Base-by-base conservation (phyloP, 2,797 vertebrate genomes). In the Hipposideros larvatus region DNA sequence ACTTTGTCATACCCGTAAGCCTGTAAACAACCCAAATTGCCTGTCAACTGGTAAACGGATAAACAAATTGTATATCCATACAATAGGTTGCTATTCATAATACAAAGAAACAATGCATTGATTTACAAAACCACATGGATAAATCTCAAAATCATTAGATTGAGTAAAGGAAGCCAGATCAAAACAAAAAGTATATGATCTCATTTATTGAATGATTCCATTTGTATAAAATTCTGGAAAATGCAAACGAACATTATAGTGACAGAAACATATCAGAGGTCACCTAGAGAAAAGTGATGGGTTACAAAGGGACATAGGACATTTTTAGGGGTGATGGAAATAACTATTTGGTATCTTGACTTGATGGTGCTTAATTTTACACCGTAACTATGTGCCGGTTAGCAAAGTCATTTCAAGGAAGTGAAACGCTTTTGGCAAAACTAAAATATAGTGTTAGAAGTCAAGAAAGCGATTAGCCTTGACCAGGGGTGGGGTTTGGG, bases 401-500 rank as follows among this genome's bases (percentile, higher is more conserved):
- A 94, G 31, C 41, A 51, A 87, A 92, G 55, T 61, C 46, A 18
- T 90, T 83, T 94, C 41, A 74, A 80, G 77, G 75, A n/a, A 66
- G 19, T 46, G 22, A 63, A 70, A 9, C 75, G 46, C 46, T 84
- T 92, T 87, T 10, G 77, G 41, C 26, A 90, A 92, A 84, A 80
- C 13, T 18, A 84, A 90, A 26, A 10, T 59, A 24, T 1, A 63
- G 22, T 79, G 37, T 46, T 63, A 73, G 57, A 94, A 90, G 65
- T 70, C 43, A 53, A 41, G 63, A 53, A 0, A 77, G 51, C 31
- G 3, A 21, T 74, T 79, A 51, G 85, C 26, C 4, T 51, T 68
- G 70, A 43, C 21, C 34, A 22, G 13, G n/a, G 4, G 18, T 70
- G 13, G 7, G 37, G 15, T 2, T 41, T 43, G 37, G 43, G 18